A percentile compares a stretch with the other conserved stretches of the same genome.
Conservation (phyloP, 1,140 invertebrate genomes). For the Camponotus pennsylvanicus region DNA sequence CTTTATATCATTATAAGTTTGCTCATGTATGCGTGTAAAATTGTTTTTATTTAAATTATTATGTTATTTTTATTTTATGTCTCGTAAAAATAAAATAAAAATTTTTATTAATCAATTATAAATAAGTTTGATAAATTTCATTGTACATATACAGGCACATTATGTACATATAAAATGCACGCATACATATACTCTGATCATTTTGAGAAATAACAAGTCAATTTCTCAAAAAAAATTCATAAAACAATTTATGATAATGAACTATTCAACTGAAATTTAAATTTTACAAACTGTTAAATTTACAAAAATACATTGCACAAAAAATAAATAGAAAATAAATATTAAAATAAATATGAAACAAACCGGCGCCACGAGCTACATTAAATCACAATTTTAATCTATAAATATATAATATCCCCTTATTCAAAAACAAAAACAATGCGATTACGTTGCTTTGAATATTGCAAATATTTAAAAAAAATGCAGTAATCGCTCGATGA, state of each 20-base stretch:
- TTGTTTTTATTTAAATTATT: background rate
- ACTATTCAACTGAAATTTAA: background rate
- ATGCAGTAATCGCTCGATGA: background rate
- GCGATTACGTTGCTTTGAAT: background rate
- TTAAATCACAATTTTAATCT: background rate
- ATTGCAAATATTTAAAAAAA: background rate
- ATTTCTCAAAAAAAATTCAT: background rate
- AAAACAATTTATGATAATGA: slow-evolving; percentile 11
- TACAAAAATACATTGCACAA: background rate
- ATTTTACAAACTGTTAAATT: slow-evolving; percentile 3
- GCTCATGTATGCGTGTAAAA: background rate
- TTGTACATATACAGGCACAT: background rate
- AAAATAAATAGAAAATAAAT: slow-evolving; percentile 22
- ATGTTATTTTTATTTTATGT: background rate
- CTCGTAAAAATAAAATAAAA: background rate
- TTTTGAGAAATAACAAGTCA: background rate
- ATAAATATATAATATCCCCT: background rate
- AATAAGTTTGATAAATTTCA: background rate
- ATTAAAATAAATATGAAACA: background rate
- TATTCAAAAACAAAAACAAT: background rate
- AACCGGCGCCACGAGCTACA: background rate
- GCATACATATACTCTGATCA: background rate
- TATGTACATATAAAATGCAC: background rate
- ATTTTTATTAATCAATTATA: slow-evolving; percentile 30
- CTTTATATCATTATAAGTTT: background rate